Base-by-base conservation (phyloP, 2,113 vertebrate genomes). In the Oreochromis spilurus region DNA sequence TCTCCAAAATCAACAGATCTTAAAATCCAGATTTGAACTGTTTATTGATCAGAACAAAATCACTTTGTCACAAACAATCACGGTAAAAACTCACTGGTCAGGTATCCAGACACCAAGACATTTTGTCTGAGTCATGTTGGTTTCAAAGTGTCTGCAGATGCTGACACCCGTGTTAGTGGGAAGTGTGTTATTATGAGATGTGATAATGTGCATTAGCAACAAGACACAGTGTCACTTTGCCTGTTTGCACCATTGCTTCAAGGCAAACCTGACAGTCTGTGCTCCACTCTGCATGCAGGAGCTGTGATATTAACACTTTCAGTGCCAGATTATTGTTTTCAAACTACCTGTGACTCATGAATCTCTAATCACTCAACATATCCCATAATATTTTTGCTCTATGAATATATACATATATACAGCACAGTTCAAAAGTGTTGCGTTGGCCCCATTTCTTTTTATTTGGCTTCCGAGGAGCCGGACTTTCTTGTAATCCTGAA, bases 301-400 rank as follows among this genome's bases (percentile, higher is more conserved):
- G 45, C 72, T 31, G 10, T 19, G 43, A 19, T 75, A 48, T 48
- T 29, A 75, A 48, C 67, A 26, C 40, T 72, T 72, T 26, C 2
- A 0, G 38, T 16, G 38, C 26, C 57, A 60, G 57, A 9, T 31
- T 31, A 60, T 17, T 17, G 5, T 60, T 60, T 58, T 58, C 2
- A 31, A 31, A 16, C 29, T 31, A 60, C 29, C 58, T 2, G 29
- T 62, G 58, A 19, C 58, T 36, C 17, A 36, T 31, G 4, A 31
- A 60, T 60, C 14, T 60, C 8, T 0, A 17, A 60, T 31, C 13
- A 60, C 29, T 31, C 14, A 17, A 0, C 57, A 0, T 8, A 9
- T 31, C 8, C 0, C 26, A 60, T 0, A 2, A 60, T 60, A 60
- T 0, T 34, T 60, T 17, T 60, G 58, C 38, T 72, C 9, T 72